These are phyloP conservation scores for Drosophila longiperda DNA, from an alignment of 2,888 invertebrate species.

Conservation along the genomic window DNA sequence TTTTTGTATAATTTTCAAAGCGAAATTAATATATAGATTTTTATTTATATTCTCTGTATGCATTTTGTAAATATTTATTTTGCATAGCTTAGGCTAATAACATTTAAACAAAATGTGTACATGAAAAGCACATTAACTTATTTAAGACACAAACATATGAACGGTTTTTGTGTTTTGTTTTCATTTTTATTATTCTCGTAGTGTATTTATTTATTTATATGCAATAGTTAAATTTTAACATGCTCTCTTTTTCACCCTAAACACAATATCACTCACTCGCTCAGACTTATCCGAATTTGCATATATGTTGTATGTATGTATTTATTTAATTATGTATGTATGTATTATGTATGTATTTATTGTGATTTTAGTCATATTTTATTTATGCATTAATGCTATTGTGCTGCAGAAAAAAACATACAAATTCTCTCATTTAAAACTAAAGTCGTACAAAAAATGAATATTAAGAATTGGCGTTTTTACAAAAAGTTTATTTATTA, in stretches of 20 bases:
- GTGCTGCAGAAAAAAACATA: constrained; percentile 13
- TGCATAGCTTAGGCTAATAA: constrained; percentile 52
- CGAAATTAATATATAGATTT: constrained; percentile 24
- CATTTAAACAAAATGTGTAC: constrained; percentile 51
- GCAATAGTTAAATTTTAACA: constrained; percentile 43
- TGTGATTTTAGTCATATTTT: constrained; percentile 34
- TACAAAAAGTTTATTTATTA: constrained; percentile 62
- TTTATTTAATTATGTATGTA: constrained; percentile 35
- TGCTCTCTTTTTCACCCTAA: constrained; percentile 78
- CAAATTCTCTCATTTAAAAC: constrained; percentile 29
- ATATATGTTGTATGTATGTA: constrained; percentile 46
- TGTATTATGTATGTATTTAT: constrained; percentile 36
- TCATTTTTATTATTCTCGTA: background rate
- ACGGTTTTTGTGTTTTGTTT: constrained; percentile 6
- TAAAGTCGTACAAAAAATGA: constrained; percentile 52
- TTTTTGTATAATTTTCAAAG: constrained; percentile 19
- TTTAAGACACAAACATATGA: constrained; percentile 67
- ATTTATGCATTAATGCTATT: constrained; percentile 31
- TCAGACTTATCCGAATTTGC: constrained; percentile 85
- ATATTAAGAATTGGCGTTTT: constrained; percentile 43
- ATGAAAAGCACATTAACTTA: constrained; percentile 63
- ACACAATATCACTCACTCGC: constrained; percentile 85
- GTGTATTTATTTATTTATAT: constrained; percentile 33
- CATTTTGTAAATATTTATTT: constrained; percentile 61
- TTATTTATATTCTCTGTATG: constrained; percentile 37